Conservation (phyloP, 2,888 invertebrate genomes). For the Microplitis deprimator region DNA sequence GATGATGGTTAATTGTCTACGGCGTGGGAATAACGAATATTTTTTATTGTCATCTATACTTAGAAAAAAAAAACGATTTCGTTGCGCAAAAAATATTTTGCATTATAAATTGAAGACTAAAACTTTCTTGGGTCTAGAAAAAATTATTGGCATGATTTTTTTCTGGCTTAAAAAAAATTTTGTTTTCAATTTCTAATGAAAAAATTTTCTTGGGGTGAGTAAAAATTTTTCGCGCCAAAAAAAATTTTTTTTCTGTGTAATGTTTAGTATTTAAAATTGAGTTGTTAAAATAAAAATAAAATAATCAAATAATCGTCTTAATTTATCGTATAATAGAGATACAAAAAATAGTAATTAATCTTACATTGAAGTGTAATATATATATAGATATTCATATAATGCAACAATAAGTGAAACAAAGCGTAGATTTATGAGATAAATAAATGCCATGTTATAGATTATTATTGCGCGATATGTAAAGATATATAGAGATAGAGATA, state of each 20-base stretch:
- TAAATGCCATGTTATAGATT: not conserved
- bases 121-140: too few relatives aligned
- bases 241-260: too few relatives aligned
- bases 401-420: not conserved
- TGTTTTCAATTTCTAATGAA: too few relatives aligned
- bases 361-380: not conserved
- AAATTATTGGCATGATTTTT: too few relatives aligned
- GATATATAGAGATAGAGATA: not conserved
- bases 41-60: too few relatives aligned
- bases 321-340: not conserved
- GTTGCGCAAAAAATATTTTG: not conserved
- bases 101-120: too few relatives aligned
- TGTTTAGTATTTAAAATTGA: not conserved
- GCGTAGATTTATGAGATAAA: not conserved
- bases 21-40: not conserved
- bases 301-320: not conserved
- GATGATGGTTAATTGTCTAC: not conserved
- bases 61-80: not conserved
- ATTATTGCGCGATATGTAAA: not conserved
- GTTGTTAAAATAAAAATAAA: not conserved
- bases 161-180: too few relatives aligned
- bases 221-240: too few relatives aligned
- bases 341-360: not conserved
- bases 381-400: not conserved
- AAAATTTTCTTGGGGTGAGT: too few relatives aligned